phyloP scores from a whole-genome alignment of 2,888 invertebrate genomes.

The Pimpla rufipes region DNA sequence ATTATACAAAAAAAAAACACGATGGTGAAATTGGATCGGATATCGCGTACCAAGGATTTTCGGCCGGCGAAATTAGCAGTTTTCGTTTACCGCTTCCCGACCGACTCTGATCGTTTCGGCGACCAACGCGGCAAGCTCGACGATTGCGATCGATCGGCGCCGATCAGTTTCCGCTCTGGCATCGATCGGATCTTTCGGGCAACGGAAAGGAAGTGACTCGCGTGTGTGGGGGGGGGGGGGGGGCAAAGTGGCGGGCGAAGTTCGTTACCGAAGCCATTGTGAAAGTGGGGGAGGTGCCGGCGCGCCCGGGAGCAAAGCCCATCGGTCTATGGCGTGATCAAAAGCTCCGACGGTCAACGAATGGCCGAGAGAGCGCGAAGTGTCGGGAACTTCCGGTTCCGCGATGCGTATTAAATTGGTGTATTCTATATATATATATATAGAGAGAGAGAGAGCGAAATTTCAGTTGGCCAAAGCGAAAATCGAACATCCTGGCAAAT shows the following conservation, averaged over 20 bases:
- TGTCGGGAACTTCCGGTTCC: constrained; percentile 61
- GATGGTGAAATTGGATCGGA: too few species aligned
- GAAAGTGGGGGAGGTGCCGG: constrained; percentile 24
- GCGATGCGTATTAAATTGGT: constrained; percentile 40
- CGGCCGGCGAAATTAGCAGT: constrained; percentile 14
- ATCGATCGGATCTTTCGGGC: constrained; percentile 42
- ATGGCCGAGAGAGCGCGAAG: constrained; percentile 41
- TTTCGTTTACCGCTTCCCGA: constrained; percentile 1
- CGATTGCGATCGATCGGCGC: constrained; percentile 10
- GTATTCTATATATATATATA: constrained; percentile 5
- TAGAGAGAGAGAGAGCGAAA: background rate
- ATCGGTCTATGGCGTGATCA: constrained; percentile 53
- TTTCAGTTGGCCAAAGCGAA: constrained; percentile 43
- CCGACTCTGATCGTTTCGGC: background rate
- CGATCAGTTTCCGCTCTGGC: constrained; percentile 10
- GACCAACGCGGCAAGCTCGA: background rate
- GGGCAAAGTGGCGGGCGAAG: constrained; percentile 61
- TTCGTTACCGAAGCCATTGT: constrained; percentile 67
- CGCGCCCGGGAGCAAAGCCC: constrained; percentile 45
- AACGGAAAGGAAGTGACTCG: constrained; percentile 16
- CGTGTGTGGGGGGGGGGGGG: too few species aligned
- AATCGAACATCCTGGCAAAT: constrained; percentile 40
- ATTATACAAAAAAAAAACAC: too few species aligned
- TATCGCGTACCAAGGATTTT: background rate
- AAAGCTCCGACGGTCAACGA: constrained; percentile 67